Percentiles rank a stretch among this genome's conserved stretches.
Evolutionary conservation across 2,797 vertebrate species (phyloP).

Genomic region (Pelochelys cantorii): DNA sequence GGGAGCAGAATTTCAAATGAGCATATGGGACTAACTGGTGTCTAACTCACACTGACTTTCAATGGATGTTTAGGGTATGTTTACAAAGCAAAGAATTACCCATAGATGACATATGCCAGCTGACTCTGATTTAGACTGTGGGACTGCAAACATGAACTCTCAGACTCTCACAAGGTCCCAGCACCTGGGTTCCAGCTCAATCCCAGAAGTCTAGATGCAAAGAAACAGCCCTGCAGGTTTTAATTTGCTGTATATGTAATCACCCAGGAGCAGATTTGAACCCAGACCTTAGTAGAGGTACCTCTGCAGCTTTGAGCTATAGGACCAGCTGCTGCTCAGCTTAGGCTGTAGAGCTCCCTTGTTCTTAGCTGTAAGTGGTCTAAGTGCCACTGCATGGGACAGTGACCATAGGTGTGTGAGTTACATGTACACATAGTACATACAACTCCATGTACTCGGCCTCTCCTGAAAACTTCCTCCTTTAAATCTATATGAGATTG

Average conservation of each 20-base stretch:
- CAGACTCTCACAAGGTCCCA: neutral
- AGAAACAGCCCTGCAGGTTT: neutral
- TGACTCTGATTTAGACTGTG: neutral
- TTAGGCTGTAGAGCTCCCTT: too few relatives aligned
- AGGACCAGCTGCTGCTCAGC: too few relatives aligned
- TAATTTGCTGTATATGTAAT: too few relatives aligned
- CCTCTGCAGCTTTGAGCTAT: too few relatives aligned
- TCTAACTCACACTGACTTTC: neutral
- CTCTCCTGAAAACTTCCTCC: neutral
- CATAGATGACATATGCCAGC: neutral
- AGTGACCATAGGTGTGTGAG: too few relatives aligned
- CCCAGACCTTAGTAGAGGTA: too few relatives aligned
- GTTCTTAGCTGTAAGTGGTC: too few relatives aligned
- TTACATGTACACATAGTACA: too few relatives aligned
- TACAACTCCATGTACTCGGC: too few relatives aligned
- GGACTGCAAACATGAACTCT: neutral
- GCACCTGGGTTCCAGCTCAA: neutral
- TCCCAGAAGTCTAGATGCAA: neutral
- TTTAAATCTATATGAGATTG: neutral
- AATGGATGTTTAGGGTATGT: neutral
- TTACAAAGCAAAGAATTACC: neutral
- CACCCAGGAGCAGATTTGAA: too few relatives aligned
- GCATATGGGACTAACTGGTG: neutral
- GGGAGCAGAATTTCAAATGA: conserved; percentile 14
- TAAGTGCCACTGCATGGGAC: too few relatives aligned